Percentiles rank a stretch among this genome's conserved stretches.
These are phyloP conservation scores for Porites evermanni DNA, from an alignment of 92 coral and sea anemone genomes.

Conservation along the genomic window DNA sequence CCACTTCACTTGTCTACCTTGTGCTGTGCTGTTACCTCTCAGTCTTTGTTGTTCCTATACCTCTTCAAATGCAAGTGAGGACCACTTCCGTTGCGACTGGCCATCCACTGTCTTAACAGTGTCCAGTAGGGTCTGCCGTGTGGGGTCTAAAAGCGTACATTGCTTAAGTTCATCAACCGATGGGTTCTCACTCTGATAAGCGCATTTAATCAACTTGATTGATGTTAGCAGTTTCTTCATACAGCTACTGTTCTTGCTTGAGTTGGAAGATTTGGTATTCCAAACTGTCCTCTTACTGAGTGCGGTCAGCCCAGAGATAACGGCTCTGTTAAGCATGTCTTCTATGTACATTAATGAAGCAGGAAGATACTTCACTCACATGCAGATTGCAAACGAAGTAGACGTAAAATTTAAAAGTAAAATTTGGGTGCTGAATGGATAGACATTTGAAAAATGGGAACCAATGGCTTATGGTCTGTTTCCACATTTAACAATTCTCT, in stretches of 20 bases:
- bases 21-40: conserved; percentile 21
- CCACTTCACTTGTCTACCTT: neutral
- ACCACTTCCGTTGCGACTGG: conserved; percentile 27
- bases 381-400: neutral
- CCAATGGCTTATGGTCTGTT: conserved; percentile 33
- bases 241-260: conserved; percentile 17
- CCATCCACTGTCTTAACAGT: conserved; percentile 26
- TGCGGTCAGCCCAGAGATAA: neutral
- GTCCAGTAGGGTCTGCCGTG: conserved; percentile 9
- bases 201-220: conserved; percentile 20
- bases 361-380: conserved; percentile 4
- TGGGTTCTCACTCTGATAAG: conserved; percentile 3
- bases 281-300: neutral
- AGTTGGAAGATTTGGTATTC: conserved; percentile 39
- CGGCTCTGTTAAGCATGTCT: conserved; percentile 3
- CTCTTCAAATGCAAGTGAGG: neutral
- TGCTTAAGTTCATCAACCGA: conserved; percentile 19
- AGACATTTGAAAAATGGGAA: conserved; percentile 9
- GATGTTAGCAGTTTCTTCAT: conserved; percentile 23
- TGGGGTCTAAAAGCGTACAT: conserved; percentile 5
- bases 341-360: conserved; percentile 21
- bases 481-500: conserved; percentile 21
- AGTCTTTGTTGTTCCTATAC: conserved; percentile 21
- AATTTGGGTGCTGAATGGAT: conserved; percentile 11
- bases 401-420: neutral